Percentiles rank a stretch among this genome's conserved stretches.
phyloP scores from a whole-genome alignment of 2,113 vertebrate species.

The Callocephalon fimbriatum region DNA sequence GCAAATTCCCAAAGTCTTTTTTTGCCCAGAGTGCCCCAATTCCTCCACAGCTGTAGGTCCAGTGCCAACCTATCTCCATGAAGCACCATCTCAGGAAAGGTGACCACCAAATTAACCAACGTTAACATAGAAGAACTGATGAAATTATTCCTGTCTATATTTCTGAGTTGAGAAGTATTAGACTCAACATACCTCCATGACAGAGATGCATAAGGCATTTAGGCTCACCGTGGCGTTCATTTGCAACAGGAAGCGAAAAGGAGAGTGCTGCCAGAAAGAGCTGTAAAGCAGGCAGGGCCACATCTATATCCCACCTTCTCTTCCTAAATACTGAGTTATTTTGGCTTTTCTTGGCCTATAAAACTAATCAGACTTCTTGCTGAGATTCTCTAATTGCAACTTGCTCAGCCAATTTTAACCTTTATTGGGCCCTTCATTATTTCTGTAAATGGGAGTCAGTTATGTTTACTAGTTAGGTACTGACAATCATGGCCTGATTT shows the following conservation, averaged over 20 bases:
- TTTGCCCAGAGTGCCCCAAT: background rate
- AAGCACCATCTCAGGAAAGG: background rate
- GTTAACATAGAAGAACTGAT: background rate
- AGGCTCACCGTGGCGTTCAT: background rate
- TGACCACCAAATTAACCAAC: background rate
- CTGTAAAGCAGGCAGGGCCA: background rate
- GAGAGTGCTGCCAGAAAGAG: background rate
- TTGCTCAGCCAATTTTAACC: background rate
- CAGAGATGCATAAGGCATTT: background rate
- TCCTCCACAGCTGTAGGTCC: background rate
- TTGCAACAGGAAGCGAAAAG: background rate
- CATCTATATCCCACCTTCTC: background rate
- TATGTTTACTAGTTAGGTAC: background rate
- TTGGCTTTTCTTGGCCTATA: background rate
- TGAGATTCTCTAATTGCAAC: background rate
- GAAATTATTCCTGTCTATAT: background rate
- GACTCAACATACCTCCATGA: background rate
- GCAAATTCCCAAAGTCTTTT: background rate
- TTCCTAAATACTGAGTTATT: background rate
- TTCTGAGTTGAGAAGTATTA: background rate
- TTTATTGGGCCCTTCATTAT: background rate
- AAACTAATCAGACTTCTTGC: background rate
- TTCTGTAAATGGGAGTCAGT: background rate
- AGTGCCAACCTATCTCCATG: background rate
- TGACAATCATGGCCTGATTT: background rate